phyloP scores from a whole-genome alignment of 2,113 vertebrate genomes.

The Speoplatyrhinus poulsoni region DNA sequence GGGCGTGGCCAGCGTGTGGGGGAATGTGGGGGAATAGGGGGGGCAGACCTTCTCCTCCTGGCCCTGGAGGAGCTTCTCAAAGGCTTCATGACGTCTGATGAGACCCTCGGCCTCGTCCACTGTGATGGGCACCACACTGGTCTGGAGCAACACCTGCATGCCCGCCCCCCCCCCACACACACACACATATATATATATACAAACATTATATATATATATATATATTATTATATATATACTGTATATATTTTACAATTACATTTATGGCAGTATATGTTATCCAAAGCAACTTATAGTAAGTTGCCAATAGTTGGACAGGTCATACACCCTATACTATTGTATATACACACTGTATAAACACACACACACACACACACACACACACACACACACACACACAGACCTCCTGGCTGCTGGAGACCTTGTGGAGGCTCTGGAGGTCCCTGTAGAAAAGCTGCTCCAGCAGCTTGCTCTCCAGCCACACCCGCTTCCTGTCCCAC shows the following conservation, averaged over 20 bases:
- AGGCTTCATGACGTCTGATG: slow-evolving; percentile 84
- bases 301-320: too few relatives aligned
- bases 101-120: slow-evolving; percentile 83
- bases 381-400: slow-evolving; percentile 4
- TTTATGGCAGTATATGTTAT: too few relatives aligned
- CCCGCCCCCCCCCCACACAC: too few relatives aligned
- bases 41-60: slow-evolving; percentile 87
- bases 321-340: not conserved
- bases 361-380: slow-evolving; percentile 28
- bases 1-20: not conserved
- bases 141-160: slow-evolving; percentile 81
- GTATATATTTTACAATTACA: too few relatives aligned
- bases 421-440: slow-evolving; percentile 75
- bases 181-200: not conserved
- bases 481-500: slow-evolving; percentile 80
- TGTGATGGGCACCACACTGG: slow-evolving; percentile 76
- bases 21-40: too few relatives aligned
- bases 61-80: slow-evolving; percentile 85
- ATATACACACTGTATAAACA: slow-evolving; percentile 8
- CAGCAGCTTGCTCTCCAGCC: slow-evolving; percentile 74
- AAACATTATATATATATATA: slow-evolving; percentile 15
- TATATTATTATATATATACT: too few relatives aligned
- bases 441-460: slow-evolving; percentile 87
- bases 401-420: slow-evolving; percentile 84
- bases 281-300: too few relatives aligned